Percentiles rank a stretch among this genome's conserved stretches.
phyloP scores from a whole-genome alignment of 2,797 vertebrate genomes.

The Potorous gilbertii region DNA sequence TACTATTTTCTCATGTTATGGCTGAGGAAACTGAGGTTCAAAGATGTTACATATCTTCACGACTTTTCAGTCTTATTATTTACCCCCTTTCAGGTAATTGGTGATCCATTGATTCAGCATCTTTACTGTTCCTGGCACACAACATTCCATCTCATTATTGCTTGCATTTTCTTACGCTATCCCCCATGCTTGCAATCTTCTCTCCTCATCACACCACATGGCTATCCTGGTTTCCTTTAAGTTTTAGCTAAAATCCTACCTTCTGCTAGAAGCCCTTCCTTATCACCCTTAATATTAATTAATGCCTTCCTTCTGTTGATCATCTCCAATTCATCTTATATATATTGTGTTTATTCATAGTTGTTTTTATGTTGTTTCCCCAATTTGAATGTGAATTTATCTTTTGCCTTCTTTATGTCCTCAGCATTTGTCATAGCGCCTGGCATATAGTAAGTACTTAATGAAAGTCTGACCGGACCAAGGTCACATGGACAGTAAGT shows the following conservation, averaged over 20 bases:
- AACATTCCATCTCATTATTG: neutral
- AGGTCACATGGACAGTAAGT: neutral
- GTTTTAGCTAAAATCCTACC: neutral
- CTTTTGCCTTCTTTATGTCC: neutral
- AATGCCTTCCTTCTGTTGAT: neutral
- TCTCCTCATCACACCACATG: neutral
- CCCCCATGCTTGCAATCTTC: neutral
- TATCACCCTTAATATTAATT: neutral
- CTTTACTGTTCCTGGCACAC: neutral
- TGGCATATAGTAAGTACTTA: neutral
- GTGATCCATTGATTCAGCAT: neutral
- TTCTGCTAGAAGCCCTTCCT: neutral
- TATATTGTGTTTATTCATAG: neutral
- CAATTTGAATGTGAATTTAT: neutral
- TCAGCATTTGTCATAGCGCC: neutral
- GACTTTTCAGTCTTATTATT: neutral
- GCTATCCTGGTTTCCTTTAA: neutral
- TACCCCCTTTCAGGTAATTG: neutral
- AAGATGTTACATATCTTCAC: neutral
- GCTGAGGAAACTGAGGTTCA: neutral
- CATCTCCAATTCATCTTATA: neutral
- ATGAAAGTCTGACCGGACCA: neutral
- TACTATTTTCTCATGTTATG: neutral
- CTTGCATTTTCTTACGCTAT: neutral
- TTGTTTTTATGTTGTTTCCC: neutral